Evolutionary conservation across 2,113 vertebrate genomes (phyloP).

Genomic region (Callipepla squamata): DNA sequence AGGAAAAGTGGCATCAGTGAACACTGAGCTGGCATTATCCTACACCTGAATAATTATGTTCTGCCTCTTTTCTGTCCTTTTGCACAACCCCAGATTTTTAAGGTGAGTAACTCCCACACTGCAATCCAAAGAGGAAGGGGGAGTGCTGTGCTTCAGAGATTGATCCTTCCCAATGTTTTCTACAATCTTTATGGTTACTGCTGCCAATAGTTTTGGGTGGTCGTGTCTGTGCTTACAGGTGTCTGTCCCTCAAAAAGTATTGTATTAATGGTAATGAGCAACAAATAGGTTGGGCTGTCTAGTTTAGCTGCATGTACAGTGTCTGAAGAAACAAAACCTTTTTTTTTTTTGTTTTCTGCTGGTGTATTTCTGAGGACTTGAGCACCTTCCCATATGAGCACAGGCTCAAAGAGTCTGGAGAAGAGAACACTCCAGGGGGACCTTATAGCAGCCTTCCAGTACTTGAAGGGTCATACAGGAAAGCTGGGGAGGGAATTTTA

Average conservation of each 20-base stretch:
- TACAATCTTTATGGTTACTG: not conserved
- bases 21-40: not conserved
- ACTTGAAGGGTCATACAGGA: too few relatives aligned
- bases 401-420: too few relatives aligned
- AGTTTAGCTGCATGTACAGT: not conserved
- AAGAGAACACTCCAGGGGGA: too few relatives aligned
- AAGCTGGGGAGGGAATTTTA: too few relatives aligned
- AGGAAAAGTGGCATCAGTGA: not conserved
- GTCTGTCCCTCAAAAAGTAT: not conserved
- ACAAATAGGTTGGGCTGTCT: not conserved
- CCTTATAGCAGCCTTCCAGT: too few relatives aligned
- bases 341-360: not conserved
- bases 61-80: not conserved
- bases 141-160: not conserved
- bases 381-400: too few relatives aligned
- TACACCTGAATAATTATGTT: not conserved
- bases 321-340: not conserved
- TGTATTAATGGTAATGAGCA: not conserved
- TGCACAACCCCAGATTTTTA: not conserved
- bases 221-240: fast-evolving
- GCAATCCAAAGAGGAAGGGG: not conserved
- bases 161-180: not conserved
- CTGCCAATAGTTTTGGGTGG: not conserved
- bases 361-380: too few relatives aligned
- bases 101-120: not conserved